Conservation (phyloP, 1,140 invertebrate species). For the Dinoponera quadriceps region DNA sequence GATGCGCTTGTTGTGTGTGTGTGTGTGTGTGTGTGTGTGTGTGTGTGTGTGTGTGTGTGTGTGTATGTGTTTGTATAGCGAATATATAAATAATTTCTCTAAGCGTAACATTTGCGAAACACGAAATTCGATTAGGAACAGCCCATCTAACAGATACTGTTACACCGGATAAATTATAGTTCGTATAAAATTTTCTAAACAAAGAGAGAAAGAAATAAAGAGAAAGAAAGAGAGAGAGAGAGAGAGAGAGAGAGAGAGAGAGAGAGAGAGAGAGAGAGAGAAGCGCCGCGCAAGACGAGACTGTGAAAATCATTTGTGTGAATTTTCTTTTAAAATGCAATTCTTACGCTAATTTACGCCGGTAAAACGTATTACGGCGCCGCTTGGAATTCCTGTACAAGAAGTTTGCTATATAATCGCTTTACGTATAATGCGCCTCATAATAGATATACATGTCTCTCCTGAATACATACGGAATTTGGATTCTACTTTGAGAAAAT, state of each 20-base stretch:
- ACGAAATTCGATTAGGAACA: conserved; percentile 76
- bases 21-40: not conserved
- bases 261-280: conserved; percentile 16
- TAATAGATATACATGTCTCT: conserved; percentile 2
- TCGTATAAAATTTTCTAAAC: conserved; percentile 62
- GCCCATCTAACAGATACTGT: conserved; percentile 80
- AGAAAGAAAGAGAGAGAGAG: too few relatives aligned
- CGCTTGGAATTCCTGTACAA: not conserved
- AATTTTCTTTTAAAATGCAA: conserved; percentile 25
- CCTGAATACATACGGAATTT: conserved; percentile 12
- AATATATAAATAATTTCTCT: conserved; percentile 75
- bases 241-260: conserved; percentile 2
- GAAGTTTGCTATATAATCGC: conserved; percentile 2
- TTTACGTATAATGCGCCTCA: conserved; percentile 2
- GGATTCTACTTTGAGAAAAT: not conserved
- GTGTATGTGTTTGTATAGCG: conserved; percentile 36
- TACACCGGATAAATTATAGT: conserved; percentile 76
- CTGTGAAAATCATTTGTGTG: conserved; percentile 10
- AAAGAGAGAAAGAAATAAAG: too few relatives aligned
- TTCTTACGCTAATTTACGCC: conserved; percentile 31
- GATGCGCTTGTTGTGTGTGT: conserved; percentile 50
- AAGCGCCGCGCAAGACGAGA: conserved; percentile 64
- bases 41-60: not conserved
- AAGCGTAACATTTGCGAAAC: conserved; percentile 70
- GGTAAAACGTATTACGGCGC: conserved; percentile 13